Conservation (phyloP, 2,888 invertebrate species). For the Zonitis immaculata region DNA sequence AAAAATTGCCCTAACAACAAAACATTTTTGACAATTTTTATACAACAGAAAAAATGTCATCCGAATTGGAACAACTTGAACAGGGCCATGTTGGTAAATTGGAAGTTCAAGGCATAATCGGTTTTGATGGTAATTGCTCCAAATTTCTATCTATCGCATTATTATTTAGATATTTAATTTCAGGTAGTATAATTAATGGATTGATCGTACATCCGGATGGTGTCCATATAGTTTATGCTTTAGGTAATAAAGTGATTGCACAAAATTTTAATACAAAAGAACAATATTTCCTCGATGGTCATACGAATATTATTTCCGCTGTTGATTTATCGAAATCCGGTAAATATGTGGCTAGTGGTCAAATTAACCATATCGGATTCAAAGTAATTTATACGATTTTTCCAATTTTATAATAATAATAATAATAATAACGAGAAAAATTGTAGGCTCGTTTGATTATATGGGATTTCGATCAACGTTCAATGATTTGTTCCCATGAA, state of each 20-base stretch:
- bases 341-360: conserved; percentile 81
- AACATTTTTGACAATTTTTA: neutral
- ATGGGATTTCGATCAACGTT: conserved; percentile 73
- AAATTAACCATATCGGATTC: conserved; percentile 87
- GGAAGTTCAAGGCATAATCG: conserved; percentile 67
- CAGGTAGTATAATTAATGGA: conserved; percentile 52
- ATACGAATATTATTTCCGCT: conserved; percentile 73
- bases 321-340: conserved; percentile 72
- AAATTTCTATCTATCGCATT: no score
- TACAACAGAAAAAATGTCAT: conserved; percentile 4
- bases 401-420: neutral
- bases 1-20: neutral
- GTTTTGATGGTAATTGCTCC: conserved; percentile 70
- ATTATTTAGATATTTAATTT: no score
- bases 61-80: conserved; percentile 7
- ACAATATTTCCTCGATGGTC: conserved; percentile 73
- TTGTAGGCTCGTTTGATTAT: conserved; percentile 69
- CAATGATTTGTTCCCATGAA: conserved; percentile 65
- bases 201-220: conserved; percentile 69
- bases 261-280: conserved; percentile 64
- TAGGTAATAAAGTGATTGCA: conserved; percentile 74
- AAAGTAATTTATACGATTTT: conserved; percentile 52
- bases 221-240: conserved; percentile 66
- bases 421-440: neutral
- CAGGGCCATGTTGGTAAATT: conserved; percentile 57